Evolutionary conservation across 1,140 invertebrate species (phyloP).

Genomic region (Zeugodacus cucurbitae): DNA sequence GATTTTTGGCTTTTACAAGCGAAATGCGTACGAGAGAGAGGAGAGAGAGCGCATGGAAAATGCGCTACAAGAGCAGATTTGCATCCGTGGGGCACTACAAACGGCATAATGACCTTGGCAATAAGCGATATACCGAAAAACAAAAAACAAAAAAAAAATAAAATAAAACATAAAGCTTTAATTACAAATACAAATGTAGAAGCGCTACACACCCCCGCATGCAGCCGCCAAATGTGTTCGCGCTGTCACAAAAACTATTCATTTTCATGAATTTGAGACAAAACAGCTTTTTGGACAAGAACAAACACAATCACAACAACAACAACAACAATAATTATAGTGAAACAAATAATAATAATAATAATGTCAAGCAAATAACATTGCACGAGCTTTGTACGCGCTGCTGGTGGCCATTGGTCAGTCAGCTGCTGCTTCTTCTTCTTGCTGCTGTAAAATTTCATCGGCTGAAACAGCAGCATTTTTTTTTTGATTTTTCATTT

Average conservation of each 20-base stretch:
- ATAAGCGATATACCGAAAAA: not conserved
- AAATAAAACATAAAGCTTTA: not conserved
- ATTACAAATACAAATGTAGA: not conserved
- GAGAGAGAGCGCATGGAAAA: conserved; percentile 19
- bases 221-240: not conserved
- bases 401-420: not conserved
- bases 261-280: conserved; percentile 37
- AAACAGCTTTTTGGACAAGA: conserved; percentile 37
- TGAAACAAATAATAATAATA: not conserved
- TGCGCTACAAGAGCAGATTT: conserved; percentile 11
- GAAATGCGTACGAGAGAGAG: not conserved
- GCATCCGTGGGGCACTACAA: not conserved
- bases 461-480: no score
- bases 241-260: conserved; percentile 1
- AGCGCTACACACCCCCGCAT: not conserved
- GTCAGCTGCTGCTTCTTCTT: not conserved
- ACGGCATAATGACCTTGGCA: not conserved
- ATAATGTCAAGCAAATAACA: not conserved
- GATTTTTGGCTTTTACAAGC: not conserved
- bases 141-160: no score
- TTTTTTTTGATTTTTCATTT: not conserved
- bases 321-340: not conserved
- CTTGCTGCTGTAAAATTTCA: not conserved
- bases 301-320: not conserved
- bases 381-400: not conserved